Conservation (phyloP, 2,113 vertebrate species). For the Colossoma macropomum region DNA sequence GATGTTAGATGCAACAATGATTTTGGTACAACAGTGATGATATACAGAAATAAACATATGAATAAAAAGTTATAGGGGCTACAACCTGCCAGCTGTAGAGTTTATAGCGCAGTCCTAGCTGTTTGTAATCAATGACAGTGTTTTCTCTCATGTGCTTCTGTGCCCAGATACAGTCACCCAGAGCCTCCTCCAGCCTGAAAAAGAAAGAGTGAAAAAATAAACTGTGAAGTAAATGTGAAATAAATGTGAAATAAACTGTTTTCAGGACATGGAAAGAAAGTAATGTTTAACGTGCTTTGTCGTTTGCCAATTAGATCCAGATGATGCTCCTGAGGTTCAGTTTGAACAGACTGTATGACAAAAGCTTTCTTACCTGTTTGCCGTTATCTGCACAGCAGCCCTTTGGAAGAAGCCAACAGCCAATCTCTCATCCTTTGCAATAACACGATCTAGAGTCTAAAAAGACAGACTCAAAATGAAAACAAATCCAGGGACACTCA, state of each 20-base stretch:
- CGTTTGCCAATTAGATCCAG: background rate
- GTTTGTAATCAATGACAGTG: slow-evolving; percentile 86
- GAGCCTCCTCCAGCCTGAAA: slow-evolving; percentile 83
- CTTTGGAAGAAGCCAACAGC: slow-evolving; percentile 90
- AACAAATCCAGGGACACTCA: background rate
- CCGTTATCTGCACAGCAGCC: slow-evolving; percentile 80
- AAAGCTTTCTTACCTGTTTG: slow-evolving; percentile 73
- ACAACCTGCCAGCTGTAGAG: slow-evolving; percentile 89
- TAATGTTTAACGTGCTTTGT: too few relatives aligned
- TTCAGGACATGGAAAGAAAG: background rate
- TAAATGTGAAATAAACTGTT: too few relatives aligned
- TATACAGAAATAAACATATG: background rate
- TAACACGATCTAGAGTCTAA: slow-evolving; percentile 81
- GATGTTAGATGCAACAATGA: too few relatives aligned
- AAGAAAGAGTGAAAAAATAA: background rate
- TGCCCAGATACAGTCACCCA: slow-evolving; percentile 82
- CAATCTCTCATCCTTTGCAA: slow-evolving; percentile 83
- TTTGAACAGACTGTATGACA: too few relatives aligned
- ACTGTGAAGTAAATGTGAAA: background rate
- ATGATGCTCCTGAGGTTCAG: background rate
- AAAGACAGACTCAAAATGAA: background rate
- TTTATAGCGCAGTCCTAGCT: slow-evolving; percentile 86
- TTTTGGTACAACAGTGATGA: background rate
- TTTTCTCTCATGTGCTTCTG: slow-evolving; percentile 84
- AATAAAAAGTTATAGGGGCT: background rate